Base-by-base conservation (phyloP, 2,888 invertebrate genomes). In the Caenorhabditis sp. region DNA sequence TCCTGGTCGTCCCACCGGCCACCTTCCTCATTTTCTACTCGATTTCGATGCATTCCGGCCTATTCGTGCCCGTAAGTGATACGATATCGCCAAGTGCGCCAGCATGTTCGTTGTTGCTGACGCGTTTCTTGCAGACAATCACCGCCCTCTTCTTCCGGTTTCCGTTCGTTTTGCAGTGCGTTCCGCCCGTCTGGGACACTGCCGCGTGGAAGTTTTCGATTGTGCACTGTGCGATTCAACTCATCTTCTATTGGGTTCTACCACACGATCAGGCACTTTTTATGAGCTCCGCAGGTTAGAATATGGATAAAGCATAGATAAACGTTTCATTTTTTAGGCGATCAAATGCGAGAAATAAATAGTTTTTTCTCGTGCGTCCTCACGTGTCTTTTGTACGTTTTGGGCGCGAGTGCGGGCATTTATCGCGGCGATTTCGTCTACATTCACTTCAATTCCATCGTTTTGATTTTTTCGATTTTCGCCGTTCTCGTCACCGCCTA, bases 401-500 rank as follows among this genome's bases (percentile, higher is more conserved):
- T 82, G 17, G 82, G 82, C 5, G 75, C 75, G 3, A 59, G 56
- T 4, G 50, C 80, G 0, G 78, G 79, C 22, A 41, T 82, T 20
- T 82, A 82, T 55, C 24, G 70, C 39, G 78, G 76, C 26, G 80
- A 81, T 53, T 45, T 81, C 15, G 32, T 83, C n/a, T 76, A 81
- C 32, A 20, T 76, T 4, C 81, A 81, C 30, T 83, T 81, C 66
- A 79, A 83, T 43, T 83, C 83, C 1, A 77, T 83, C 26, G 52
- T 81, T 9, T 13, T 63, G 0, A 70, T 70, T 13, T 65, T 81
- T 17, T 63, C 81, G 0, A 62, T 79, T 5, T 37, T 81, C 6
- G 55, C 72, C 3, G 26, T 78, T 1, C 0, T 66, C 4, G 59
- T 65, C 6, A 53, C 75, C 30, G 35, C 37, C 1, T 50, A 53